Conservation (phyloP, 1,140 invertebrate genomes). For the Schlechtendalia chinensis region DNA sequence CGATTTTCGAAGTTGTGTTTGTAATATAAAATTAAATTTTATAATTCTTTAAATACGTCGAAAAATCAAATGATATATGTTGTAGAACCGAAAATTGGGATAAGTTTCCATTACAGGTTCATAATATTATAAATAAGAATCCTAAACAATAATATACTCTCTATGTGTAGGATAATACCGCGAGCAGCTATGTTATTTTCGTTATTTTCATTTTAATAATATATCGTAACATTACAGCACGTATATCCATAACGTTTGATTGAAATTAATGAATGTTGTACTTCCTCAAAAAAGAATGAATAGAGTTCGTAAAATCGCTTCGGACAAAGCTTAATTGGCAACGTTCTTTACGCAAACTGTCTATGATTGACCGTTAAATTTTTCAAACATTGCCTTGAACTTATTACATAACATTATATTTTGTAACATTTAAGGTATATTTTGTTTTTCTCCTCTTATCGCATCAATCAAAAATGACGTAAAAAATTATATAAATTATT, state of each 20-base stretch:
- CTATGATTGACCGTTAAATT: conserved; percentile 8
- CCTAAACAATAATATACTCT: no score
- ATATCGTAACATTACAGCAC: background rate
- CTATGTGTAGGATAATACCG: background rate
- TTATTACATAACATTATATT: no score
- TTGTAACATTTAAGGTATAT: background rate
- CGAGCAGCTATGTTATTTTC: background rate
- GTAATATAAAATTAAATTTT: no score
- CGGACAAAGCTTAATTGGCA: background rate
- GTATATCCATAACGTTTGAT: background rate
- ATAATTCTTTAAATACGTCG: no score
- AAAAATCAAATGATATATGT: no score
- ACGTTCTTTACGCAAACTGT: background rate
- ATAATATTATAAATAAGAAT: no score
- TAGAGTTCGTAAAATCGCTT: background rate
- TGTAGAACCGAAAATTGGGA: no score
- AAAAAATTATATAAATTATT: background rate
- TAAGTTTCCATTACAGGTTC: no score
- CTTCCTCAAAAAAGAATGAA: background rate
- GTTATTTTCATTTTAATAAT: no score
- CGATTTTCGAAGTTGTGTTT: no score
- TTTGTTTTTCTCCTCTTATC: background rate
- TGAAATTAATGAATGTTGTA: background rate
- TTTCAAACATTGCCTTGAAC: background rate
- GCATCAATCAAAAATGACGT: background rate